Evolutionary conservation across 1,140 invertebrate genomes (phyloP).

Genomic region (Pteromalus puparum): DNA sequence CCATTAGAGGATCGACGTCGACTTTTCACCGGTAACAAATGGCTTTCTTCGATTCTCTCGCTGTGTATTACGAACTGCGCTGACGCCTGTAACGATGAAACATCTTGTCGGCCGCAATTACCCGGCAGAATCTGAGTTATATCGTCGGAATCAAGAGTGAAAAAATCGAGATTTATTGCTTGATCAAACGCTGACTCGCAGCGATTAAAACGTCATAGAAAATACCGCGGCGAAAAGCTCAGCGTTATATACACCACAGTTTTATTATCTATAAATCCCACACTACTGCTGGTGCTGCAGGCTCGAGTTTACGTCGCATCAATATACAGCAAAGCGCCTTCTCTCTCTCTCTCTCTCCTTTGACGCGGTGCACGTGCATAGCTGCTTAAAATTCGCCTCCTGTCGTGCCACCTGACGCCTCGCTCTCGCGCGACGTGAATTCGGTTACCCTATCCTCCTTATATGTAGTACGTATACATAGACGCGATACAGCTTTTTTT

Average conservation of each 20-base stretch:
- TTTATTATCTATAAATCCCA: background rate
- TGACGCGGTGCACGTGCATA: background rate
- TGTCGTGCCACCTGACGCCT: constrained; percentile 14
- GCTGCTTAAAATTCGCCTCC: constrained; percentile 24
- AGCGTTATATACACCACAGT: too few species aligned
- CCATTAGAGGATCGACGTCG: background rate
- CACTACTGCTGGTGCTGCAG: background rate
- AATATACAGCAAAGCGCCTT: background rate
- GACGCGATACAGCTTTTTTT: background rate
- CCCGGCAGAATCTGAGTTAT: too few species aligned
- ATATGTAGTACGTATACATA: background rate
- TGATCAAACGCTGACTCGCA: too few species aligned
- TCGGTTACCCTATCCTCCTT: background rate
- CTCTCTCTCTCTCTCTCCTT: background rate
- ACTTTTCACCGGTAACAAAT: background rate
- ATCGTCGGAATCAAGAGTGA: too few species aligned
- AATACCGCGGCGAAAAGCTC: too few species aligned
- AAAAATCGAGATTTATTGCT: too few species aligned
- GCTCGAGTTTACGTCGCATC: background rate
- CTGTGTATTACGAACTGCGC: too few species aligned
- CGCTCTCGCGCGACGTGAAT: background rate
- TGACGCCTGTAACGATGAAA: background rate
- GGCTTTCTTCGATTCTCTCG: background rate
- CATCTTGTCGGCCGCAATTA: background rate
- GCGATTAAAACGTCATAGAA: too few species aligned